Conservation (phyloP, 1,140 invertebrate genomes). For the Brachionus koreanus region DNA sequence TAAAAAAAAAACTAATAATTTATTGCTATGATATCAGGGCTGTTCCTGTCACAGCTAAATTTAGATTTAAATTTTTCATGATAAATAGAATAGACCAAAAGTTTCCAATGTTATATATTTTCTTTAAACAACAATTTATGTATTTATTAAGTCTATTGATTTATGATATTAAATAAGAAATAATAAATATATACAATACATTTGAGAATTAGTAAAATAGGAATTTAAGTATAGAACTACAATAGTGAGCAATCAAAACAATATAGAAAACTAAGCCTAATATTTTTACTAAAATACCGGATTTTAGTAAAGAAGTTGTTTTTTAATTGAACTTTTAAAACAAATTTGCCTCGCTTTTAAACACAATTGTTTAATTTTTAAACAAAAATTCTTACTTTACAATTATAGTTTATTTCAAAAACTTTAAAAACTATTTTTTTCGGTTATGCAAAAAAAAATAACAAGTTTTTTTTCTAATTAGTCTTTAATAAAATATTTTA, state of each 20-base stretch:
- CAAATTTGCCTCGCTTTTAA: neutral
- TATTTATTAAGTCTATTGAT: neutral
- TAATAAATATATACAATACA: neutral
- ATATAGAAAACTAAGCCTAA: neutral
- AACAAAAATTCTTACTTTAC: neutral
- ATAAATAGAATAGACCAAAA: neutral
- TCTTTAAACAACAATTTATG: neutral
- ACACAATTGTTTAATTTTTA: neutral
- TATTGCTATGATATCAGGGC: neutral
- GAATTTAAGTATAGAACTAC: neutral
- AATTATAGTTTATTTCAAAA: neutral
- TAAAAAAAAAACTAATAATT: neutral
- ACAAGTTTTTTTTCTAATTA: no score
- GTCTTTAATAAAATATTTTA: no score
- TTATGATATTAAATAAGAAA: slow-evolving; percentile 1
- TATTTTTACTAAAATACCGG: neutral
- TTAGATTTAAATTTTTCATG: neutral
- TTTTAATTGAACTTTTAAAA: neutral
- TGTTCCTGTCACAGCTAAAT: neutral
- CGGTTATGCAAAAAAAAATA: no score
- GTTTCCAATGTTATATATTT: neutral
- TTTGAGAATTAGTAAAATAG: neutral
- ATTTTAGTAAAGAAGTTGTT: neutral
- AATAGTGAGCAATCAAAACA: neutral
- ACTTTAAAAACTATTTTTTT: neutral